phyloP scores from a whole-genome alignment of 2,888 invertebrate species.

The Gastracanthus pulcherrimus region DNA sequence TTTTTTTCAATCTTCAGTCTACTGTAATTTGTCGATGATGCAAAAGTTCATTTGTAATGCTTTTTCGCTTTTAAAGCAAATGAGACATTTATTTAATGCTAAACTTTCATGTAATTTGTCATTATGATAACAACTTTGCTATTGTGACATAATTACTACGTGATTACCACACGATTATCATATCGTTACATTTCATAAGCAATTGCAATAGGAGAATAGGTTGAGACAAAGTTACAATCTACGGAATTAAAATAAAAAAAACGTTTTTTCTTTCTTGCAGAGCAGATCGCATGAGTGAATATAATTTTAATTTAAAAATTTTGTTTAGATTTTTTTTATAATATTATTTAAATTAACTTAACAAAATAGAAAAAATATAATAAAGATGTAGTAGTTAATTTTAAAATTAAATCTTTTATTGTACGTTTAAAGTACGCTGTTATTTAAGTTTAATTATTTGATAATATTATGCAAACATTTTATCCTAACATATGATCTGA shows the following conservation, averaged over 20 bases:
- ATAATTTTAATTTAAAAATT: not conserved
- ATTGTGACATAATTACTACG: conserved; percentile 12
- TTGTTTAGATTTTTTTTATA: too few relatives aligned
- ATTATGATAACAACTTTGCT: conserved; percentile 10
- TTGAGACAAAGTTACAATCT: not conserved
- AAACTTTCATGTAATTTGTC: conserved; percentile 1
- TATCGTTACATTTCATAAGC: conserved; percentile 32
- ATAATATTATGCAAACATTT: too few relatives aligned
- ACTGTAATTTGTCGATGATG: not conserved
- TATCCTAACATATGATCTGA: too few relatives aligned
- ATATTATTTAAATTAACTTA: too few relatives aligned
- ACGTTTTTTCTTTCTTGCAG: not conserved
- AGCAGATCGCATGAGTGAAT: too few relatives aligned
- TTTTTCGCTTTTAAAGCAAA: not conserved
- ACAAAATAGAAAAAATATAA: too few relatives aligned
- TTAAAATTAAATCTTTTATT: too few relatives aligned
- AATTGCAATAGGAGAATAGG: not conserved
- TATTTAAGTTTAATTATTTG: too few relatives aligned
- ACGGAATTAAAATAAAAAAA: conserved; percentile 7
- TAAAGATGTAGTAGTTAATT: too few relatives aligned
- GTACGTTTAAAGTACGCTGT: too few relatives aligned
- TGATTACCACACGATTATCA: not conserved
- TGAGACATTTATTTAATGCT: not conserved
- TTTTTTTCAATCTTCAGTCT: not conserved
- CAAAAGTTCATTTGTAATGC: not conserved